Evolutionary conservation across 2,888 invertebrate species (phyloP).

Genomic region (Neoitamus cyanurus): DNA sequence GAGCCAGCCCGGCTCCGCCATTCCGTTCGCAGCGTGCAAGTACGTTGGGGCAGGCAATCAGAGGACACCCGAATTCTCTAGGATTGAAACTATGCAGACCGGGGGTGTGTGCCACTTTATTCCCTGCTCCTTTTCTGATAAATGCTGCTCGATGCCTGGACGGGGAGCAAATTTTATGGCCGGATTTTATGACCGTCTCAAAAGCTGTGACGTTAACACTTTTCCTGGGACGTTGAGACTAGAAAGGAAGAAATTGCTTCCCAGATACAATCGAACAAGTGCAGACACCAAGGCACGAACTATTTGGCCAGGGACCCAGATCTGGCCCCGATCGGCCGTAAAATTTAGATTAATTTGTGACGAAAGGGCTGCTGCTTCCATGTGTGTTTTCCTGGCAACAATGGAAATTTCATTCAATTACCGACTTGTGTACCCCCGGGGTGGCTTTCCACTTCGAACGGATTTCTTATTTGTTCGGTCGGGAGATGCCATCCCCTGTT

Average conservation of each 20-base stretch:
- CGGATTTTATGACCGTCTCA: constrained; percentile 19
- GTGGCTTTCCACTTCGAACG: background rate
- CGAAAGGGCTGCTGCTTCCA: background rate
- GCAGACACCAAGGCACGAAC: background rate
- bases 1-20: background rate
- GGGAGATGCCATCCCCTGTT: background rate
- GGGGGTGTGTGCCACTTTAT: background rate
- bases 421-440: background rate
- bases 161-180: background rate
- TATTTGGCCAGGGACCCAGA: background rate
- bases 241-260: constrained; percentile 10
- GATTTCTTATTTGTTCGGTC: constrained; percentile 18
- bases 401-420: constrained; percentile 36
- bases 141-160: background rate
- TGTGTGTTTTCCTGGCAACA: background rate
- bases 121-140: background rate
- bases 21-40: background rate
- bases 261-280: constrained; percentile 14
- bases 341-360: constrained; percentile 21
- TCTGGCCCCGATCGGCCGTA: constrained; percentile 5
- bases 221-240: background rate
- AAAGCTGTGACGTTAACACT: constrained; percentile 33
- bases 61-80: background rate
- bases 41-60: background rate
- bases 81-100: background rate